Conservation (phyloP, 2,888 invertebrate genomes). For the Rotaria sp. region DNA sequence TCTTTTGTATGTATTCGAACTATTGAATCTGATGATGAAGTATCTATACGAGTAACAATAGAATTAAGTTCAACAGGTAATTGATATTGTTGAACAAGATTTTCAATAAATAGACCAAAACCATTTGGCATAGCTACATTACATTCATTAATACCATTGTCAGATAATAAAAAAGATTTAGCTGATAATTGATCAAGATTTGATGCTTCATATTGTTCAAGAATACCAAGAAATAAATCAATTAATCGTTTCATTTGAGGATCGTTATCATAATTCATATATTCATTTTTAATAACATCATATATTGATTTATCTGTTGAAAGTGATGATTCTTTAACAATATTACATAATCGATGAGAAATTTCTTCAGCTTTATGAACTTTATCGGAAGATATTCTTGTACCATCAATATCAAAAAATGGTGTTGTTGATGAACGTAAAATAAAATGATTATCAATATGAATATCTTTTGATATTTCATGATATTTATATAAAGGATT, state of each 20-base stretch:
- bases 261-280: neutral
- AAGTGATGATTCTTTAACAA: neutral
- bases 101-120: neutral
- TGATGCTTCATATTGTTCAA: neutral
- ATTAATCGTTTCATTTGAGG: neutral
- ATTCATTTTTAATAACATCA: slow-evolving; percentile 16
- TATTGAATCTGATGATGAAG: neutral
- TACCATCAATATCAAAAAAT: neutral
- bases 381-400: neutral
- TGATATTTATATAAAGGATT: neutral
- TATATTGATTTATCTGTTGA: neutral
- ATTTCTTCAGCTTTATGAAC: neutral
- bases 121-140: neutral
- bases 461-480: neutral
- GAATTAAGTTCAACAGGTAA: neutral
- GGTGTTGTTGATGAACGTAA: neutral
- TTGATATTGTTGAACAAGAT: neutral
- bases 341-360: neutral
- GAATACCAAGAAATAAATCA: neutral
- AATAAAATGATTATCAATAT: neutral
- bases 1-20: neutral
- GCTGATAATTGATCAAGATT: neutral
- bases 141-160: neutral
- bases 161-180: neutral
- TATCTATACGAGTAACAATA: neutral